Evolutionary conservation across 2,888 invertebrate genomes (phyloP), one percentile per base, ranked within the genome.

Genomic region (Phorcus lineatus): DNA sequence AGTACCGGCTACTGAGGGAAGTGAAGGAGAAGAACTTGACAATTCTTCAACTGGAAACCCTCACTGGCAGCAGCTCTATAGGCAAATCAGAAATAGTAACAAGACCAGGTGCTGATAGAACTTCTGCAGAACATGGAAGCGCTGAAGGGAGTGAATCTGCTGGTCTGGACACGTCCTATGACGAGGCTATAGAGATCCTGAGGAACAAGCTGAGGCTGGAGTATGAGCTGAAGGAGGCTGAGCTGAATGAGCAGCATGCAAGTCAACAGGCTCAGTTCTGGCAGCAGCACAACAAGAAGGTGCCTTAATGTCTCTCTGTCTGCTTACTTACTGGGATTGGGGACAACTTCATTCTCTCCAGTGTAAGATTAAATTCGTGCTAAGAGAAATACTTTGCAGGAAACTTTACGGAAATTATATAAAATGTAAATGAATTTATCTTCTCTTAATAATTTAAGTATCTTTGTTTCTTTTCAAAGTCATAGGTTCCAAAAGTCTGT

Each of bases 151-250:
- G 13, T 2, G 22, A 24, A 13, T 19, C 16, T 22, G 24, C 53
- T 54, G 57, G 76, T 55, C 24, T 87, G 86, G 70, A 82, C 82
- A 67, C 84, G 87, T 74, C 88, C 86, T 81, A 86, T 75, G 62
- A 82, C 2, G 85, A 86, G 31, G 90, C 91, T 13, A 86, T 91
- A 6, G 87, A 89, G 54, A 84, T 81, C 16, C 84, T 91, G 36
- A 85, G 89, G 67, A 82, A 88, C 47, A 88, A 90, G 79, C 80
- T 90, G 40, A 78, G 82, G 74, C 54, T 78, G 53, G 87, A 90
- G 79, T 84, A 85, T 78, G 82, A 83, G 7, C 67, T 82, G 52
- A 80, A 85, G 31, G 85, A 84, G 53, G 84, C 81, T 9, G 81
- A 81, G 22, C 57, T 85, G 7, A 67, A 82, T 19, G 83, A 87